Base-by-base conservation (phyloP, 2,888 invertebrate genomes). In the Desoria tigrina region DNA sequence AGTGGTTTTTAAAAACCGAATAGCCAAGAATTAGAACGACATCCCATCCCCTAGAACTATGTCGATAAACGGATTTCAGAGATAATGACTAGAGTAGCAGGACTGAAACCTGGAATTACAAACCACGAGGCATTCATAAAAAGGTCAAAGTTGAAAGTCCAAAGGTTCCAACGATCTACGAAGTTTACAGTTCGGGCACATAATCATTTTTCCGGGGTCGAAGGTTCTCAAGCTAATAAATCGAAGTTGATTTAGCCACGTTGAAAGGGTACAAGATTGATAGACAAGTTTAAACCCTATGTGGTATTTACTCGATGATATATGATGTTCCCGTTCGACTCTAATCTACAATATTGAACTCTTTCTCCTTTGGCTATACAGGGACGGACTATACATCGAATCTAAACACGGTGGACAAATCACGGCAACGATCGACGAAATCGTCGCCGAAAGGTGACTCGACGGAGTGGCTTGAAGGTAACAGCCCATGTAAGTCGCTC, bases 401-500 rank as follows among this genome's bases (percentile, higher is more conserved):
- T 77, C 81, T 89, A 79, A 90, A 90, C 80, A 89, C 89, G 81
- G 89, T 89, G 79, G 89, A 87, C 80, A 89, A 89, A 81, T 88
- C 88, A 60, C 89, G 89, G 81, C 88, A 89, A 80, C 71, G 69
- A 62, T 74, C 72, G 63, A 68, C 71, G 66, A 74, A 74, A 55
- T 55, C 55, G 66, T 64, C 68, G 57, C 37, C 66, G 16, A 68
- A 67, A 49, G 63, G 68, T 61, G 69, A 69, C 61, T 61, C 60
- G 51, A 59, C 64, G 39, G 71, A 71, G 58, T 73, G 73, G 74
- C 62, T 66, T 55, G 73, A 69, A 72, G 69, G 71, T 65, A 73
- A 65, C 69, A 63, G 63, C 63, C 68, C 70, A 68, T 71, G 73
- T 73, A 71, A 73, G 73, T 71, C 70, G 51, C 68, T 62, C 60